Conservation (phyloP, 2,888 invertebrate genomes). For the Cheilosia urbana region DNA sequence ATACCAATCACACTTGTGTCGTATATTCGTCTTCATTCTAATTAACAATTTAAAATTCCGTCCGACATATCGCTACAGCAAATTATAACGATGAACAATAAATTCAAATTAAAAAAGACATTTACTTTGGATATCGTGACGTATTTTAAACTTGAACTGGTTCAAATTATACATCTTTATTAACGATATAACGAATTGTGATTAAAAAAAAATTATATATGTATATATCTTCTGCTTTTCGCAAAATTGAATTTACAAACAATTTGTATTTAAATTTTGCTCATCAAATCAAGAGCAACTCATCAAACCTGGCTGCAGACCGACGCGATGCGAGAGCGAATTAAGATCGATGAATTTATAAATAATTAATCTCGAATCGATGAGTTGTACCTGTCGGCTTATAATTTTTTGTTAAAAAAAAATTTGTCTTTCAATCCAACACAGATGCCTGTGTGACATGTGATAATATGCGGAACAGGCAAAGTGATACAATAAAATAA, state of each 20-base stretch:
- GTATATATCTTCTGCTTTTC: not conserved
- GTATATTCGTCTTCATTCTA: no score
- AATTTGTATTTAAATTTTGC: conserved; percentile 33
- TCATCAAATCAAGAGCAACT: conserved; percentile 3
- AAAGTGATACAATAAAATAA: not conserved
- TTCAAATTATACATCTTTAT: conserved; percentile 35
- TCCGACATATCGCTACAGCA: not conserved
- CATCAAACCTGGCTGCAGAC: not conserved
- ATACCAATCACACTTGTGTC: no score
- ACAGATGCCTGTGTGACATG: not conserved
- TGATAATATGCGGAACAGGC: conserved; percentile 13
- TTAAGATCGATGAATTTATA: conserved; percentile 29
- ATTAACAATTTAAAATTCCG: not conserved
- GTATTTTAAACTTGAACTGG: conserved; percentile 17
- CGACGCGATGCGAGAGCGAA: not conserved
- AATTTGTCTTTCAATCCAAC: conserved; percentile 9
- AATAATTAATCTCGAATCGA: conserved; percentile 40
- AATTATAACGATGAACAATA: conserved; percentile 14
- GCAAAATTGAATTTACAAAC: not conserved
- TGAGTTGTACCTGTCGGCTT: conserved; percentile 27
- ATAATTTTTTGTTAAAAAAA: not conserved
- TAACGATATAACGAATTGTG: conserved; percentile 11
- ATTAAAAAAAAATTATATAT: not conserved
- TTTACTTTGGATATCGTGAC: conserved; percentile 11
- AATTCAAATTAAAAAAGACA: conserved; percentile 38